Evolutionary conservation across 2,113 vertebrate species (phyloP).

Genomic region (Aegotheles bennettii): DNA sequence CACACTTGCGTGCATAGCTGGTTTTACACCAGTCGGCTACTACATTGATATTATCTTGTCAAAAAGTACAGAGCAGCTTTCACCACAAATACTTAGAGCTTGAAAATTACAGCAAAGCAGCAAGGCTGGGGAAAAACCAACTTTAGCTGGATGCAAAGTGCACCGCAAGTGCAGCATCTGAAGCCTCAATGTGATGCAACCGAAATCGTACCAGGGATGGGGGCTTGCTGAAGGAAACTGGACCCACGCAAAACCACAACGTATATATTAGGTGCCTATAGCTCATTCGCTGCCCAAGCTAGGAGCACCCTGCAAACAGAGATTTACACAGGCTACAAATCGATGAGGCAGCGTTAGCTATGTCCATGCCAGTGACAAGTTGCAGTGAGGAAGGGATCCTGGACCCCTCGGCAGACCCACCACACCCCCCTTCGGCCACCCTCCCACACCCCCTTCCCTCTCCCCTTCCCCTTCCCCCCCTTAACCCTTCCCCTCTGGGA

Average conservation of each 20-base stretch:
- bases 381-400: background rate
- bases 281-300: background rate
- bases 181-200: constrained; percentile 31
- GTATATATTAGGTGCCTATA: background rate
- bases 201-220: background rate
- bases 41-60: background rate
- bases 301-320: background rate
- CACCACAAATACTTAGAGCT: background rate
- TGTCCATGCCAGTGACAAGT: background rate
- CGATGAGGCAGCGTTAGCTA: background rate
- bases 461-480: background rate
- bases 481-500: background rate
- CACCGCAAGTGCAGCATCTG: background rate
- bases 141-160: constrained; percentile 48
- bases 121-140: constrained; percentile 30
- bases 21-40: constrained; percentile 19
- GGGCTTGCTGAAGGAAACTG: background rate
- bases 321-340: background rate
- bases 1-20: constrained; percentile 14
- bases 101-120: constrained; percentile 1
- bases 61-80: constrained; percentile 34
- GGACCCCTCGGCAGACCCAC: background rate
- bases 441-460: background rate
- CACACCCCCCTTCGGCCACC: background rate
- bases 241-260: background rate